These are phyloP conservation scores for Pemphigus obesinymphae DNA, from an alignment of 1,140 invertebrate genomes.

Conservation along the genomic window DNA sequence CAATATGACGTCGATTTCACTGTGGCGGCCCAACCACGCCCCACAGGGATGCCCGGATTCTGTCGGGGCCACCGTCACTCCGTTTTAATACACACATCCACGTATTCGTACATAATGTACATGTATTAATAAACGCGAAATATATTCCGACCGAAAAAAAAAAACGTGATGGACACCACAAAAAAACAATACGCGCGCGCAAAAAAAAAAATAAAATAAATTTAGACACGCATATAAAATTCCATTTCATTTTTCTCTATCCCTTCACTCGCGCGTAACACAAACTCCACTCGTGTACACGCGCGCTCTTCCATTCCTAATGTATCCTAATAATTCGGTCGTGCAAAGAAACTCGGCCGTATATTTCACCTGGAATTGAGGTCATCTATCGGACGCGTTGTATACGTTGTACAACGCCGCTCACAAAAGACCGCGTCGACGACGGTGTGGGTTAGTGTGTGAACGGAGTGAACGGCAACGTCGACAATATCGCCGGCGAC, in stretches of 20 bases:
- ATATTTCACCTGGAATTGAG: conserved; percentile 39
- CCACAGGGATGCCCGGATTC: conserved; percentile 27
- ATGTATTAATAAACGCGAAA: background rate
- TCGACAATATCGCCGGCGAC: conserved; percentile 12
- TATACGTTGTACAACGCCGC: conserved; percentile 7
- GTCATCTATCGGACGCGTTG: conserved; percentile 18
- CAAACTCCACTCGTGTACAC: background rate
- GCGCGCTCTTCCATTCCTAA: background rate
- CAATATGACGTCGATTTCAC: conserved; percentile 39
- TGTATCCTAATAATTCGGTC: conserved; percentile 18
- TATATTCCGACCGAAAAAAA: no score
- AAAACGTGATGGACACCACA: background rate
- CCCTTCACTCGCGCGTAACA: background rate
- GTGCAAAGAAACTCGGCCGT: conserved; percentile 34
- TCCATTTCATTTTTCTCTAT: background rate
- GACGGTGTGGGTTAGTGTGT: conserved; percentile 36
- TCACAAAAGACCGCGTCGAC: conserved; percentile 3
- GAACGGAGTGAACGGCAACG: conserved; percentile 38
- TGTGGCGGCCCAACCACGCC: conserved; percentile 32
- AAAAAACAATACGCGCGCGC: background rate
- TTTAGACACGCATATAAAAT: background rate
- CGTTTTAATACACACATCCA: background rate
- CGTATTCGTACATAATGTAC: background rate
- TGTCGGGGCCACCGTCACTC: background rate
- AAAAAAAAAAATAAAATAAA: background rate